Evolutionary conservation across 1,140 invertebrate species (phyloP).

Genomic region (Schlechtendalia chinensis): DNA sequence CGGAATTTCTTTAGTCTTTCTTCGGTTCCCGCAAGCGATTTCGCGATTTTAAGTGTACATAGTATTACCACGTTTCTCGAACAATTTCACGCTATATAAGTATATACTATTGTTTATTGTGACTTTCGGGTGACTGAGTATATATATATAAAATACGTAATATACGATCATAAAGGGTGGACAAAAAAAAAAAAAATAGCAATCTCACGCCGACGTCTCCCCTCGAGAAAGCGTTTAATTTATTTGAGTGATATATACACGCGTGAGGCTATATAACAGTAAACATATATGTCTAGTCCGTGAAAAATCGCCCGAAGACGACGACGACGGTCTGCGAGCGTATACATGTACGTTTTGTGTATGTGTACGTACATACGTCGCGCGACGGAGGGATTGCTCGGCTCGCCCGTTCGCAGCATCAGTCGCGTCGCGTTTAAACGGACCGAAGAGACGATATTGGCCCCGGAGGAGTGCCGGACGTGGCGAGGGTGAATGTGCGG

Average conservation of each 20-base stretch:
- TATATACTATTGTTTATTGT: background rate
- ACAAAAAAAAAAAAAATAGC: background rate
- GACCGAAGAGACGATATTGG: conserved; percentile 24
- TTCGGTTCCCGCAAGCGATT: too few species aligned
- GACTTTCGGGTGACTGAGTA: background rate
- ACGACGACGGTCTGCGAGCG: background rate
- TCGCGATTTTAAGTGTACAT: too few species aligned
- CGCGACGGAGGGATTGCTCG: background rate
- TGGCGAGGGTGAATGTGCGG: background rate
- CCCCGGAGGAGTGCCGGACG: background rate
- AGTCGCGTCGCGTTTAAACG: conserved; percentile 18
- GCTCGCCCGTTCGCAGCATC: conserved; percentile 7
- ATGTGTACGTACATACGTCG: too few species aligned
- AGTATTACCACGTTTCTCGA: too few species aligned
- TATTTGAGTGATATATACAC: conserved; percentile 30
- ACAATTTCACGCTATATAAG: background rate
- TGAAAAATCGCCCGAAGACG: conserved; percentile 24
- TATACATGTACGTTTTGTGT: too few species aligned
- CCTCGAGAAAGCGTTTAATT: conserved; percentile 37
- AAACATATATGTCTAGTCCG: too few species aligned
- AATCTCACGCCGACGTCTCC: background rate
- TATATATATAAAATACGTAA: background rate
- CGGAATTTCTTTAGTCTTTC: too few species aligned
- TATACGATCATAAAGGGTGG: background rate
- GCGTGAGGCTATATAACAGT: background rate